Conservation (phyloP, 2,797 vertebrate species). For the Eospalax fontanierii region DNA sequence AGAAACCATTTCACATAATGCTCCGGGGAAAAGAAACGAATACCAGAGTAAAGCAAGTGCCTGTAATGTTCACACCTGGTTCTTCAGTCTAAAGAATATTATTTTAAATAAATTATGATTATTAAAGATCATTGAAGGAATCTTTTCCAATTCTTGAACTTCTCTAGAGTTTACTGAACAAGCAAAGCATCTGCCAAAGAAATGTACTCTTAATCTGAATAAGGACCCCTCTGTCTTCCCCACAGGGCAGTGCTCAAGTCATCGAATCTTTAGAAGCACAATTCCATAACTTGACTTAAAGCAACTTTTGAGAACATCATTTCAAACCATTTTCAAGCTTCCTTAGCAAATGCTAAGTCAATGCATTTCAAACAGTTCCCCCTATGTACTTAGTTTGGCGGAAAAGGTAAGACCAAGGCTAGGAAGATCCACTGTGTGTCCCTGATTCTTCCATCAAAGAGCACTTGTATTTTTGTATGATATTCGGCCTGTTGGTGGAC, state of each 20-base stretch:
- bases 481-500: not conserved
- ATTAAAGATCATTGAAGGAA: not conserved
- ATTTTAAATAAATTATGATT: not conserved
- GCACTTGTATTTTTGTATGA: not conserved
- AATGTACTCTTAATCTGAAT: constrained; percentile 34
- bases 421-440: not conserved
- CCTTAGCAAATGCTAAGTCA: not conserved
- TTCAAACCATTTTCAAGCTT: constrained; percentile 60
- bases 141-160: constrained; percentile 6
- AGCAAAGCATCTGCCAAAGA: constrained; percentile 25
- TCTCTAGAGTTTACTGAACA: constrained; percentile 35
- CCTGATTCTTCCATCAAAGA: not conserved
- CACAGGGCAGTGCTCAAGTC: constrained; percentile 12
- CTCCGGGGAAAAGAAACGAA: constrained; percentile 41
- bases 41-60: constrained; percentile 2
- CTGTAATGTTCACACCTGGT: not conserved
- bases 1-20: constrained; percentile 30
- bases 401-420: not conserved
- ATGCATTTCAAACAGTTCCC: constrained; percentile 43
- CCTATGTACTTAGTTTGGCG: not conserved
- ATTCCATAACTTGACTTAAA: constrained; percentile 44
- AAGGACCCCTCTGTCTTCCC: not conserved
- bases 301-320: constrained; percentile 33
- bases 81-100: not conserved
- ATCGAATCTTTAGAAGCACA: constrained; percentile 56